These are phyloP conservation scores for Cottoperca gobio DNA, from an alignment of 2,797 vertebrate genomes.

Conservation along the genomic window DNA sequence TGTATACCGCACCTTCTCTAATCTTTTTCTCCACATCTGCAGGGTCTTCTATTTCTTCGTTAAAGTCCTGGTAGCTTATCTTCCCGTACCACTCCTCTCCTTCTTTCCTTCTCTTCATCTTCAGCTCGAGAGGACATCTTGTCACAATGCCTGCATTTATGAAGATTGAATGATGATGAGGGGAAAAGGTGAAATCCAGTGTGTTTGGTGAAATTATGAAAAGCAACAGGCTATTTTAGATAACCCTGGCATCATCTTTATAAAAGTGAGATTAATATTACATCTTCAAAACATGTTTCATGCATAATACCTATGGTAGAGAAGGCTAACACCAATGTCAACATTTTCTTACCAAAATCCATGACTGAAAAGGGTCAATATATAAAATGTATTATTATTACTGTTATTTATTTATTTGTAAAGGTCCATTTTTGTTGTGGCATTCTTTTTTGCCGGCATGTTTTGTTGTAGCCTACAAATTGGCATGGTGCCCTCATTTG, in stretches of 20 bases:
- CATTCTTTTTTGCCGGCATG: no score
- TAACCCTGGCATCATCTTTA: not conserved
- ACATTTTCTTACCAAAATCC: no score
- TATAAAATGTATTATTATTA: no score
- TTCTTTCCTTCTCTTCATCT: slow-evolving; percentile 78
- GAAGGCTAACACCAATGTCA: no score
- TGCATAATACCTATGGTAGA: not conserved
- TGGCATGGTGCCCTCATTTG: no score
- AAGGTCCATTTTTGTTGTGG: not conserved
- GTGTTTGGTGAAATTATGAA: not conserved
- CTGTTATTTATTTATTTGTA: not conserved
- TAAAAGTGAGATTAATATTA: not conserved
- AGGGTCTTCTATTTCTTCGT: slow-evolving; percentile 49
- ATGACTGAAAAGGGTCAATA: no score
- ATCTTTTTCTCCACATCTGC: slow-evolving; percentile 64
- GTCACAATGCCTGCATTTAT: slow-evolving; percentile 82
- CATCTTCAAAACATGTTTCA: not conserved
- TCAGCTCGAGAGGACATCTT: slow-evolving; percentile 85
- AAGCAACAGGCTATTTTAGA: not conserved
- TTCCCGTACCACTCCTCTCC: slow-evolving; percentile 75
- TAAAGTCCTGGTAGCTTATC: slow-evolving; percentile 67
- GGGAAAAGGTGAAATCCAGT: not conserved
- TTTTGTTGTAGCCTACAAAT: not conserved
- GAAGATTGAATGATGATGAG: not conserved
- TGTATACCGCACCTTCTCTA: slow-evolving; percentile 48